Conservation (phyloP, 2,888 invertebrate species). For the Gymnosoma rotundatum region DNA sequence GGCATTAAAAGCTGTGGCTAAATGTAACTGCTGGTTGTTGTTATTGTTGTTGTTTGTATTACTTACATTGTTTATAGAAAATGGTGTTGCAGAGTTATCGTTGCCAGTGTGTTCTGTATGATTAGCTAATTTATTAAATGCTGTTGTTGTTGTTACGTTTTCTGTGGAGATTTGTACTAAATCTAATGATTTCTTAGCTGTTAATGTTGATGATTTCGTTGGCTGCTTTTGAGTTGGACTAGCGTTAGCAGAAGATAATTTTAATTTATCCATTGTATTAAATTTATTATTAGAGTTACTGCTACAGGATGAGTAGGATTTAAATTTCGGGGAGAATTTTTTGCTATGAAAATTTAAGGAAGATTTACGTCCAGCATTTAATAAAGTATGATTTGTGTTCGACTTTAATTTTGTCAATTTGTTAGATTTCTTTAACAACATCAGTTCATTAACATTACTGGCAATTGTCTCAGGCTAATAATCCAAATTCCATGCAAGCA, state of each 20-base stretch:
- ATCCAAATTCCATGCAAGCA: constrained; percentile 45
- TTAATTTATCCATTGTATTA: constrained; percentile 29
- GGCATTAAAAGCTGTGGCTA: constrained; percentile 59
- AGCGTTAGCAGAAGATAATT: constrained; percentile 20
- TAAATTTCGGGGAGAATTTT: constrained; percentile 54
- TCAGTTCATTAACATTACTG: constrained; percentile 33
- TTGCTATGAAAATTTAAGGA: constrained; percentile 43
- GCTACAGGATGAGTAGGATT: constrained; percentile 26
- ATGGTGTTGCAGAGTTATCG: constrained; percentile 53
- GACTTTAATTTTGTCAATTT: constrained; percentile 24
- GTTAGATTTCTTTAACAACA: constrained; percentile 22
- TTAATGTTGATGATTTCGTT: constrained; percentile 6
- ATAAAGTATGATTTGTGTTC: constrained; percentile 8
- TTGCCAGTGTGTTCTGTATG: constrained; percentile 41
- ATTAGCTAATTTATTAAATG: constrained; percentile 56
- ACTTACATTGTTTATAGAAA: constrained; percentile 73
- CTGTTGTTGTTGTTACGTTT: constrained; percentile 41
- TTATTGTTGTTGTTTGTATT: constrained; percentile 53
- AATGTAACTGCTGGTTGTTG: constrained; percentile 55
- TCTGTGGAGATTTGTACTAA: constrained; percentile 44
- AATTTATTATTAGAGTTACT: constrained; percentile 7
- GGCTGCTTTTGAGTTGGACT: constrained; percentile 13
- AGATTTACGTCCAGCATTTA: constrained; percentile 31
- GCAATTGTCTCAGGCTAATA: constrained; percentile 34
- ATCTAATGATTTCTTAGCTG: constrained; percentile 52